Conservation (phyloP, 2,888 invertebrate genomes). For the Phengaris alcon region DNA sequence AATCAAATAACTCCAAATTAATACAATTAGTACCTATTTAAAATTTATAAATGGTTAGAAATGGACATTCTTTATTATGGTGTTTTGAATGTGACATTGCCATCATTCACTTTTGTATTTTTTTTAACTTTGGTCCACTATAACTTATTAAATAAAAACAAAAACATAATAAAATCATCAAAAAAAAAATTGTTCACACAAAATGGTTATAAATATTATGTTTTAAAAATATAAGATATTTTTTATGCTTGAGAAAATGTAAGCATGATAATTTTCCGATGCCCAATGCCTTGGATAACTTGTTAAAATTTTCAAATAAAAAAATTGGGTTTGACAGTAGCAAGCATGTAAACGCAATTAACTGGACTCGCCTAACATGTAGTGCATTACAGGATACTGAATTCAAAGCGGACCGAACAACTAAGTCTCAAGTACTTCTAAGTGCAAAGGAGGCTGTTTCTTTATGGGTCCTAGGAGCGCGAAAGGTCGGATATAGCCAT, state of each 20-base stretch:
- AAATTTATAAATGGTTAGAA: no score
- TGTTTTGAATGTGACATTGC: background rate
- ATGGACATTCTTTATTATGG: no score
- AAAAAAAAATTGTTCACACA: no score
- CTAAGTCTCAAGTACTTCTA: conserved; percentile 90
- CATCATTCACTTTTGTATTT: background rate
- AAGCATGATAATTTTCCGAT: background rate
- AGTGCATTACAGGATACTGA: conserved; percentile 85
- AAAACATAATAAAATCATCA: background rate
- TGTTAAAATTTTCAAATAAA: background rate
- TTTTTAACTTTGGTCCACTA: background rate
- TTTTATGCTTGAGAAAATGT: background rate
- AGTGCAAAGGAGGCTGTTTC: conserved; percentile 96
- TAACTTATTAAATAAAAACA: background rate
- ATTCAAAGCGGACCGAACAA: conserved; percentile 82
- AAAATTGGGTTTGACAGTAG: conserved; percentile 36
- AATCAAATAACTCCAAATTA: background rate
- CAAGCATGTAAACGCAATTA: conserved; percentile 73
- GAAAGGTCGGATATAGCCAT: conserved; percentile 85
- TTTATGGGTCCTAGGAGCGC: conserved; percentile 95
- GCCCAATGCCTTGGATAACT: background rate
- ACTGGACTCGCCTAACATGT: conserved; percentile 72
- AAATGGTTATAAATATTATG: no score
- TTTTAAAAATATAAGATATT: background rate
- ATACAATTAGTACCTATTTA: no score